phyloP scores from a whole-genome alignment of 2,113 vertebrate genomes.

The Aphyosemion australe region DNA sequence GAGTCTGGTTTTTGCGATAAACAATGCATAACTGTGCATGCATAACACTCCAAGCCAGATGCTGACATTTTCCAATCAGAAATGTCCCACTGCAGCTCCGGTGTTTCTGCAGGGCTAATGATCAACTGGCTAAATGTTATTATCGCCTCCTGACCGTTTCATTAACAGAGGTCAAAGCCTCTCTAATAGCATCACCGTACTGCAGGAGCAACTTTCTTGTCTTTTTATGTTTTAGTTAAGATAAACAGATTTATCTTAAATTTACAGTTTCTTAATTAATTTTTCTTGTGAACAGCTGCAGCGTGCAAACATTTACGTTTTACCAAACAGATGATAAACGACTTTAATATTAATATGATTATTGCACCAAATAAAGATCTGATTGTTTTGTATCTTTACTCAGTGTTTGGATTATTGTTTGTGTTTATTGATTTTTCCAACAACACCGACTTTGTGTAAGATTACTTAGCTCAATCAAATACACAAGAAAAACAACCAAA shows the following conservation, averaged over 20 bases:
- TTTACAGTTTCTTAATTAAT: too few relatives aligned
- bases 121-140: constrained; percentile 41
- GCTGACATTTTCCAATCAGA: constrained; percentile 3
- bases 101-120: constrained; percentile 13
- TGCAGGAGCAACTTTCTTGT: neutral
- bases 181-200: constrained; percentile 9
- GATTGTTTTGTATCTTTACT: neutral
- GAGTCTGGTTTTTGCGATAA: neutral
- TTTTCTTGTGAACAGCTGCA: neutral
- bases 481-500: neutral
- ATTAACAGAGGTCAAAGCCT: constrained; percentile 34
- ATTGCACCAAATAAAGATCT: neutral
- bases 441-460: neutral
- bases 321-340: neutral
- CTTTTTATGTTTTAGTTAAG: too few relatives aligned
- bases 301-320: neutral
- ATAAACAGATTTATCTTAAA: too few relatives aligned
- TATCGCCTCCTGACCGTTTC: constrained; percentile 37
- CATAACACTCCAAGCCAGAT: neutral
- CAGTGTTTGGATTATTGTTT: neutral
- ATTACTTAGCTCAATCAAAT: neutral
- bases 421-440: neutral
- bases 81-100: neutral
- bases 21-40: neutral
- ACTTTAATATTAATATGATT: neutral